Evolutionary conservation across 2,888 invertebrate genomes (phyloP).

Genomic region (Lasioglossum marginatum): DNA sequence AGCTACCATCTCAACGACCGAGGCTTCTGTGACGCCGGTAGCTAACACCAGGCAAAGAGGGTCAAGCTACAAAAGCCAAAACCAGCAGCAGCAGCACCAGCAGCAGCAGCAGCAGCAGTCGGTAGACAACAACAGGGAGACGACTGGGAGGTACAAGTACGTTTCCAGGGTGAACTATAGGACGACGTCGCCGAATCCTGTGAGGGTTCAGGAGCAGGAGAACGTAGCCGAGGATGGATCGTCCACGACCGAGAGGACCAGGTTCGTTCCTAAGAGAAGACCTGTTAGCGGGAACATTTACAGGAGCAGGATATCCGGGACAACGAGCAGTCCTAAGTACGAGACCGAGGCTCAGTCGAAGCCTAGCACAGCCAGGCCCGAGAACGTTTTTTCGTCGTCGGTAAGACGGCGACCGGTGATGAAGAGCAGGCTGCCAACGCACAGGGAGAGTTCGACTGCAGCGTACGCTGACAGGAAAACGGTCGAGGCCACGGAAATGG

Average conservation of each 20-base stretch:
- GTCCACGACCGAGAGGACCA: conserved; percentile 74
- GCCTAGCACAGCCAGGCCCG: conserved; percentile 74
- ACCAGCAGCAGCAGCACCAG: conserved; percentile 59
- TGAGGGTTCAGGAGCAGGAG: conserved; percentile 53
- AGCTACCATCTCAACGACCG: conserved; percentile 67
- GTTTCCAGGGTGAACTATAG: conserved; percentile 77
- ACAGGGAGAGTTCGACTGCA: conserved; percentile 65
- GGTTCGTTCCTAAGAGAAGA: conserved; percentile 78
- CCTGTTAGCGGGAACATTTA: conserved; percentile 75
- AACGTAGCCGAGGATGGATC: conserved; percentile 32
- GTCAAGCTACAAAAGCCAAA: conserved; percentile 38
- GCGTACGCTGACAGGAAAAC: conserved; percentile 74
- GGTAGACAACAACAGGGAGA: conserved; percentile 64
- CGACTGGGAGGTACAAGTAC: conserved; percentile 78
- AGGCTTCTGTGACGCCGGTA: conserved; percentile 39
- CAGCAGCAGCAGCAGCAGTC: conserved; percentile 50
- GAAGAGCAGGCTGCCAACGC: conserved; percentile 64
- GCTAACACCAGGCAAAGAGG: conserved; percentile 55
- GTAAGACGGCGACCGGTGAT: conserved; percentile 75
- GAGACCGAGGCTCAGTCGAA: conserved; percentile 50
- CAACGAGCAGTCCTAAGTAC: conserved; percentile 41
- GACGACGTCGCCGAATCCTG: conserved; percentile 70
- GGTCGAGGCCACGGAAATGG: conserved; percentile 85
- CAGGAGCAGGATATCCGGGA: conserved; percentile 74
- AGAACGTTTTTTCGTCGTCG: conserved; percentile 78